Percentiles rank a stretch among this genome's conserved stretches.
Conservation (phyloP, 2,888 invertebrate genomes). For the Autographa pulchrina region DNA sequence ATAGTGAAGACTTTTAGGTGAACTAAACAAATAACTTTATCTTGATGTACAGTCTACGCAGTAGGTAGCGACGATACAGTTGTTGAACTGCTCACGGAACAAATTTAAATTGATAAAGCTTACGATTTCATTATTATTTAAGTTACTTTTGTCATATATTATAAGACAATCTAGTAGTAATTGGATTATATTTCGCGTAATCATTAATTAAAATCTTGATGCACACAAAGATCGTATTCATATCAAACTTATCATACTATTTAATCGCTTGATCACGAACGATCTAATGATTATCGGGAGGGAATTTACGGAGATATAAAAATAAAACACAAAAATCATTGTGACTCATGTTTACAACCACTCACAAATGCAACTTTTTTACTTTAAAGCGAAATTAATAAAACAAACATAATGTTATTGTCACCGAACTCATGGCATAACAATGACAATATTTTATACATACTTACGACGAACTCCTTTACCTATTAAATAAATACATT, state of each 20-base stretch:
- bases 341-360: constrained; percentile 88
- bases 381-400: constrained; percentile 84
- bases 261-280: background rate
- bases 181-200: constrained; percentile 5
- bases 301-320: constrained; percentile 6
- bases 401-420: constrained; percentile 79
- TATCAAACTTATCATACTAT: background rate
- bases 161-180: background rate
- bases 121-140: background rate
- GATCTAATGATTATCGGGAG: background rate
- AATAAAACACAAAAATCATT: constrained; percentile 79
- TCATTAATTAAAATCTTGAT: constrained; percentile 13
- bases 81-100: too few species aligned
- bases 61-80: background rate
- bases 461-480: constrained; percentile 69
- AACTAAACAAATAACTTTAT: too few species aligned
- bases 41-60: background rate
- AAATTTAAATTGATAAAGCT: too few species aligned
- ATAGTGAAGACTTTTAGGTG: too few species aligned
- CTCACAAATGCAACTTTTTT: constrained; percentile 86
- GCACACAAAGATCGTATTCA: background rate
- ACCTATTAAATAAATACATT: constrained; percentile 80
- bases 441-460: constrained; percentile 76
- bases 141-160: background rate
- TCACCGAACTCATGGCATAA: constrained; percentile 86